These are phyloP conservation scores for Laupala kohalensis DNA, from an alignment of 1,140 invertebrate genomes.

Conservation along the genomic window DNA sequence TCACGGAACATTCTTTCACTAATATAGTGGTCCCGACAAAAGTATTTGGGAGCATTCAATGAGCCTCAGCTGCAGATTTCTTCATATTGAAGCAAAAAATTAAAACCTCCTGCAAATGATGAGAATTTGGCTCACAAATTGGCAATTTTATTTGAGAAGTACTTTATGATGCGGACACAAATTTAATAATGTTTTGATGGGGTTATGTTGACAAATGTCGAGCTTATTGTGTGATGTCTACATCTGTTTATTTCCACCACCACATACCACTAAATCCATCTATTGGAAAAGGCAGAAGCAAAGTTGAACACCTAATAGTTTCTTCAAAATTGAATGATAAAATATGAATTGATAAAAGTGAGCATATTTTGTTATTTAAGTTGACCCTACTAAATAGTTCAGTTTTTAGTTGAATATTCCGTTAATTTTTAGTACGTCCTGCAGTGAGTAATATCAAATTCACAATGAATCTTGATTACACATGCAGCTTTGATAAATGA, in stretches of 20 bases:
- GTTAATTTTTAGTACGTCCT: too few species aligned
- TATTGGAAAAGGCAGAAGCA: neutral
- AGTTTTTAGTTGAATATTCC: too few species aligned
- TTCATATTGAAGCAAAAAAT: neutral
- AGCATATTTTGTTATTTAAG: too few species aligned
- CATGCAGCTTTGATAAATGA: too few species aligned
- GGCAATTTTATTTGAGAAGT: neutral
- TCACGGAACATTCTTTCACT: conserved; percentile 7
- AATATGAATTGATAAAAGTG: neutral
- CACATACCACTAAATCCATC: neutral
- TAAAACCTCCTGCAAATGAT: neutral
- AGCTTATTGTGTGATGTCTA: conserved; percentile 10
- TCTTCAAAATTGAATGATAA: neutral
- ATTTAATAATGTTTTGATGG: conserved; percentile 13
- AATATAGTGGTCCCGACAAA: neutral
- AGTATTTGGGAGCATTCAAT: neutral
- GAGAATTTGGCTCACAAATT: conserved; percentile 4
- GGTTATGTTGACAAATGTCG: conserved; percentile 9
- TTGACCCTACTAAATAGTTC: too few species aligned
- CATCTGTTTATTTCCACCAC: neutral
- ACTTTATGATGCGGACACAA: conserved; percentile 14
- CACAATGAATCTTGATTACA: too few species aligned
- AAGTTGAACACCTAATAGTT: neutral
- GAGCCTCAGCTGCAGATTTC: neutral
- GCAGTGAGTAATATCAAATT: too few species aligned